Evolutionary conservation across 1,140 invertebrate genomes (phyloP).

Genomic region (Musca vetustissima): DNA sequence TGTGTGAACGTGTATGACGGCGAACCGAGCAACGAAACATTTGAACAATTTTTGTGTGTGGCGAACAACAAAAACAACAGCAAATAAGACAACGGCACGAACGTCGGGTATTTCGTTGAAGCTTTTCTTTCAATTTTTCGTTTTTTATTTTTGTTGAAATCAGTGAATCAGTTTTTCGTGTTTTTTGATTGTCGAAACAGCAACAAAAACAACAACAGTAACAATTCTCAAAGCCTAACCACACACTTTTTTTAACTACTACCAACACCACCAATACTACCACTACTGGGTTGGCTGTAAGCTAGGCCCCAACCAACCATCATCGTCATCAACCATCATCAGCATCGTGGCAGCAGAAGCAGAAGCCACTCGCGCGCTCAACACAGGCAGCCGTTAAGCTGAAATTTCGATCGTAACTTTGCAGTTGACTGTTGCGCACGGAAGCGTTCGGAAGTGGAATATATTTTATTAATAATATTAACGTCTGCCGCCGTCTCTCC

Average conservation of each 20-base stretch:
- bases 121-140: background rate
- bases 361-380: constrained; percentile 37
- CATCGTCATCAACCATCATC: too few relatives aligned
- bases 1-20: constrained; percentile 10
- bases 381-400: constrained; percentile 52
- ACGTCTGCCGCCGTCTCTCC: constrained; percentile 20
- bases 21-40: constrained; percentile 11
- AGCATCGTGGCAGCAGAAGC: constrained; percentile 34
- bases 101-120: background rate
- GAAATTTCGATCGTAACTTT: constrained; percentile 56
- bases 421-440: constrained; percentile 56
- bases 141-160: background rate
- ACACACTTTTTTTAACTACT: constrained; percentile 3
- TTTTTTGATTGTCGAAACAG: background rate
- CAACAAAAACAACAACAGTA: background rate
- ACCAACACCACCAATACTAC: too few relatives aligned
- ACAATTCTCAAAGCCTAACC: constrained; percentile 2
- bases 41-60: constrained; percentile 5
- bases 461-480: constrained; percentile 52
- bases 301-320: too few relatives aligned
- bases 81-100: background rate
- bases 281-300: too few relatives aligned
- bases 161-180: background rate
- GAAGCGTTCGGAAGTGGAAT: constrained; percentile 57
- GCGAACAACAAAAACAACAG: too few relatives aligned